phyloP scores from a whole-genome alignment of 2,113 vertebrate genomes.

The Bujurquina vittata region DNA sequence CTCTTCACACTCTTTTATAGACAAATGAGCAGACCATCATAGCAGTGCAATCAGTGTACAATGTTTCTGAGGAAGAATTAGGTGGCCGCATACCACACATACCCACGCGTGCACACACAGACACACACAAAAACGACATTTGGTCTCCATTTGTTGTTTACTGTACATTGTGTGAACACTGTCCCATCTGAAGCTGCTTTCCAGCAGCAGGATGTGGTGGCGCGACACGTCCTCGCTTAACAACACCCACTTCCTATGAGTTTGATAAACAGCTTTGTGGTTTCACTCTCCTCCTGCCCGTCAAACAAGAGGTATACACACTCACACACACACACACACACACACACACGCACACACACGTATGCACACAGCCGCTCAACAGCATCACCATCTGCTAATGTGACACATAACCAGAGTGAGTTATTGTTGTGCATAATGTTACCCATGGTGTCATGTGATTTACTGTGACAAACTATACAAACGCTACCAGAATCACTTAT shows the following conservation, averaged over 20 bases:
- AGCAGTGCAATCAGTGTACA: conserved; percentile 16
- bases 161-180: conserved; percentile 68
- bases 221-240: conserved; percentile 70
- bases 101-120: neutral
- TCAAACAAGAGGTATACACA: conserved; percentile 47
- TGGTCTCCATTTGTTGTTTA: conserved; percentile 66
- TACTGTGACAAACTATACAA: conserved; percentile 61
- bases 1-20: neutral
- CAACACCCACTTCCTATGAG: conserved; percentile 79
- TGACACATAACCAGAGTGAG: conserved; percentile 61
- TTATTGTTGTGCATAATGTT: conserved; percentile 50
- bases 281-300: conserved; percentile 68
- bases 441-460: conserved; percentile 48
- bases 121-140: conserved; percentile 22
- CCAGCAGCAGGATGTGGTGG: conserved; percentile 77
- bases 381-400: conserved; percentile 70
- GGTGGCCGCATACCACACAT: conserved; percentile 20
- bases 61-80: neutral
- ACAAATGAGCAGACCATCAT: neutral
- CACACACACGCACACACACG: neutral
- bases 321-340: conserved; percentile 3
- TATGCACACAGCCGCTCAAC: conserved; percentile 45
- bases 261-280: conserved; percentile 78
- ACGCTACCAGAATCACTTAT: conserved; percentile 51
- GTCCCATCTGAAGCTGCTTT: conserved; percentile 62